Evolutionary conservation across 2,113 vertebrate genomes (phyloP), one percentile per base, ranked within the genome.

Genomic region (Dascyllus trimaculatus): DNA sequence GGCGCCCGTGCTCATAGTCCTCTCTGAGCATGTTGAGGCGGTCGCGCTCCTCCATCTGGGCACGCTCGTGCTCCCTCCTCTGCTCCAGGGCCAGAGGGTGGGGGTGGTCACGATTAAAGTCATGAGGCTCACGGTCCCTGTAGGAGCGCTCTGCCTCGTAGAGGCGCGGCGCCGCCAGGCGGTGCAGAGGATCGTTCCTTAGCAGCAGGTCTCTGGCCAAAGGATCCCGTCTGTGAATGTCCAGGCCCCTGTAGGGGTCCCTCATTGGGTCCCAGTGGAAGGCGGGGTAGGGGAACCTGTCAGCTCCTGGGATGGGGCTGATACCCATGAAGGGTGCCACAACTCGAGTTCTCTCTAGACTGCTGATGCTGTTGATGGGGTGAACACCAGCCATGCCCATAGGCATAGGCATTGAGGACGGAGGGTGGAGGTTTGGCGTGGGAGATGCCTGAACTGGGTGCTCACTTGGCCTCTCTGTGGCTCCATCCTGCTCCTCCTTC

Each of bases 191-290:
- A 85, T 99, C 98, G 0, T 94, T 97, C 82, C 97, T 94, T 40
- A 99, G 92, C 89, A 98, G 91, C 70, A 99, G 96, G 89, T 98
- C 97, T 78, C 95, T 85, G 35, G 93, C 85, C 84, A 95, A 86
- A 19, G 94, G 95, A 82, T 95, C 95, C 83, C 95, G 87, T 17
- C 95, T 91, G 84, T 98, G 98, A 70, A 98, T 95, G 86, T 99
- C 97, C 43, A 99, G 94, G 48, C 97, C 96, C 82, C 98, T 93
- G 93, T 98, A 99, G 0, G 96, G 97, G 80, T 99, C 97, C 91
- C 98, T 93, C 93, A 99, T 97, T 9, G 97, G 97, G 94, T 99
- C 98, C 98, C 98, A 99, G 89, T 98, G 97, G 93, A 99, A 98
- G 69, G 97, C 94, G 4, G 97, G 97, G 84, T 98, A 99, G 0